phyloP scores from a whole-genome alignment of 2,113 vertebrate genomes.

The Heterotilapia buettikoferi region DNA sequence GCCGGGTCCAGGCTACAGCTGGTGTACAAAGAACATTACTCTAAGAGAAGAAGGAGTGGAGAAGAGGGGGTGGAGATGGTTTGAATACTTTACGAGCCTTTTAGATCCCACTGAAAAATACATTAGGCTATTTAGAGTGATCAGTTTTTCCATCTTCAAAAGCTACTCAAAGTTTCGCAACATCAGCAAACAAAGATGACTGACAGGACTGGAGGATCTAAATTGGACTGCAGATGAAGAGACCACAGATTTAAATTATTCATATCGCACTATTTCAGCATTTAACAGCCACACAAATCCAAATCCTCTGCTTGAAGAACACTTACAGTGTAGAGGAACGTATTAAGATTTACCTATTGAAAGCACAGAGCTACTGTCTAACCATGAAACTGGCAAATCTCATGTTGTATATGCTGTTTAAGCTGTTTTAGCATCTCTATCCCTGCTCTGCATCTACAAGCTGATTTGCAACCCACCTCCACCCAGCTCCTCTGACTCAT shows the following conservation, averaged over 20 bases:
- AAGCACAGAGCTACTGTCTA: background rate
- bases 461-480: background rate
- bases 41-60: background rate
- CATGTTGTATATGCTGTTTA: background rate
- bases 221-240: background rate
- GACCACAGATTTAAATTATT: constrained; percentile 37
- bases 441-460: background rate
- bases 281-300: background rate
- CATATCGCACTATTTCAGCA: background rate
- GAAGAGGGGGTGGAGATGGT: background rate
- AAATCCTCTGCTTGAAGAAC: background rate
- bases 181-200: background rate
- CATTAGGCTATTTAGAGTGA: constrained; percentile 31
- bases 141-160: constrained; percentile 16
- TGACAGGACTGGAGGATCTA: background rate
- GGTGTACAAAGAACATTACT: constrained; percentile 31
- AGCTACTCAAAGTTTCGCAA: background rate
- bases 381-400: background rate
- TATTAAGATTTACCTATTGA: background rate
- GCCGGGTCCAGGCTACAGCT: background rate
- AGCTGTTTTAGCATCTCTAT: background rate
- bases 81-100: constrained; percentile 43
- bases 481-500: background rate
- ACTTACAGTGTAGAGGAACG: background rate
- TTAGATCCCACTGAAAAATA: constrained; percentile 40